Conservation (phyloP, 2,888 invertebrate species). For the Heliconius hortense region DNA sequence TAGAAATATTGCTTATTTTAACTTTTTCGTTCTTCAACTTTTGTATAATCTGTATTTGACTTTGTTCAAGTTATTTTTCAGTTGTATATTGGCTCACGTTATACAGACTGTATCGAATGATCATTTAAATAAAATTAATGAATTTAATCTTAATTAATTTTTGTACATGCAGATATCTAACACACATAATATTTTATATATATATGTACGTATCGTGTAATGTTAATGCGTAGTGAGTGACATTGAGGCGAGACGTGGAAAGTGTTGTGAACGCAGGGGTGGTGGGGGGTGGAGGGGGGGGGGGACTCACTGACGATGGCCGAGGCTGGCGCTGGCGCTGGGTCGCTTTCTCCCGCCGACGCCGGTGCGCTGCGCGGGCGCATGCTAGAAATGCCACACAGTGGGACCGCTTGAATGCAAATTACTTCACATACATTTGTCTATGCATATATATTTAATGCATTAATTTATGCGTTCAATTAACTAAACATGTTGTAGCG, state of each 20-base stretch:
- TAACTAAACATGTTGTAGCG: neutral
- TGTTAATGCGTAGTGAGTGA: neutral
- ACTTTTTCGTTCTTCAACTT: too few relatives aligned
- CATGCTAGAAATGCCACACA: slow-evolving; percentile 19
- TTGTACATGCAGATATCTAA: neutral
- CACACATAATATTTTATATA: too few relatives aligned
- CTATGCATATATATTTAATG: too few relatives aligned
- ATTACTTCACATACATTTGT: neutral
- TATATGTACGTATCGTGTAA: neutral
- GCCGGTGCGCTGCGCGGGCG: slow-evolving; percentile 34
- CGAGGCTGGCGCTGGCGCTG: slow-evolving; percentile 42
- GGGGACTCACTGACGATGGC: neutral
- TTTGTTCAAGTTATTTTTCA: too few relatives aligned
- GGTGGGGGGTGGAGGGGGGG: neutral
- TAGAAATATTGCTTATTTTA: too few relatives aligned
- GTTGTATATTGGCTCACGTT: too few relatives aligned
- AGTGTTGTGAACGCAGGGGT: slow-evolving; percentile 18
- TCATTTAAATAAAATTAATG: neutral
- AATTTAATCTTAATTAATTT: neutral
- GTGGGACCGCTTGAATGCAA: neutral
- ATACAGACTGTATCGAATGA: too few relatives aligned
- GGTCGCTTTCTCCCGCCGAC: slow-evolving; percentile 46
- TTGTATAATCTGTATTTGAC: too few relatives aligned
- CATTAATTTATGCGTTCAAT: too few relatives aligned
- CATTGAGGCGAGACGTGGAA: slow-evolving; percentile 22